A percentile compares a stretch with the other conserved stretches of the same genome.
Conservation (phyloP, 2,888 invertebrate species). For the Priocnemis perturbator region DNA sequence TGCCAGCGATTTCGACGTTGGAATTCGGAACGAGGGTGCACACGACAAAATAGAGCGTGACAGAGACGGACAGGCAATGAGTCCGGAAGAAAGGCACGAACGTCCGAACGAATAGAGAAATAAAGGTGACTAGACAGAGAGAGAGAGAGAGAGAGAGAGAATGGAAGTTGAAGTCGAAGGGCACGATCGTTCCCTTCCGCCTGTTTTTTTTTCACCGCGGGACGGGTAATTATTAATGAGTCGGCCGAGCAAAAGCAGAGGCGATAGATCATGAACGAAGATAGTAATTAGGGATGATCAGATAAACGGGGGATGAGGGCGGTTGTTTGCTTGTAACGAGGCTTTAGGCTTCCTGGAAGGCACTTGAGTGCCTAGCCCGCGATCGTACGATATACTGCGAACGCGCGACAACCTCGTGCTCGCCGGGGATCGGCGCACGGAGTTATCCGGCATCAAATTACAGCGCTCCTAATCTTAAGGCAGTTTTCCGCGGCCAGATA, state of each 20-base stretch:
- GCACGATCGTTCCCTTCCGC: not conserved
- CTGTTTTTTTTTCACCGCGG: not conserved
- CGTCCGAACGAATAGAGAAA: too few relatives aligned
- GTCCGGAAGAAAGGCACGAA: too few relatives aligned
- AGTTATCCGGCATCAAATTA: slow-evolving; percentile 40
- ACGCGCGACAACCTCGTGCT: slow-evolving; percentile 10
- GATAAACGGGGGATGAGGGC: slow-evolving; percentile 31
- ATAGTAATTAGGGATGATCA: slow-evolving; percentile 45
- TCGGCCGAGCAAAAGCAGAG: not conserved
- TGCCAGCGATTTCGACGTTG: not conserved
- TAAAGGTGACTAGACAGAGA: too few relatives aligned
- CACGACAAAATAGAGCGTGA: not conserved
- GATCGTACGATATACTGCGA: slow-evolving; percentile 19
- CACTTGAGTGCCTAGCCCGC: slow-evolving; percentile 1
- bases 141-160: not conserved
- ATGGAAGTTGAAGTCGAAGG: not conserved
- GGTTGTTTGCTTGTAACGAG: slow-evolving; percentile 30
- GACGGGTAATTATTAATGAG: slow-evolving; percentile 33
- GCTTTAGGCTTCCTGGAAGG: slow-evolving; percentile 33
- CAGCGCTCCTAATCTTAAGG: slow-evolving; percentile 30
- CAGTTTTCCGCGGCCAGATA: slow-evolving; percentile 3
- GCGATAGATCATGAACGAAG: slow-evolving; percentile 20
- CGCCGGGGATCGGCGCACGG: not conserved
- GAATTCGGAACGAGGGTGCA: not conserved
- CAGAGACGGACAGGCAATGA: too few relatives aligned